Evolutionary conservation across 2,888 invertebrate genomes (phyloP).

Genomic region (Congeria kusceri): DNA sequence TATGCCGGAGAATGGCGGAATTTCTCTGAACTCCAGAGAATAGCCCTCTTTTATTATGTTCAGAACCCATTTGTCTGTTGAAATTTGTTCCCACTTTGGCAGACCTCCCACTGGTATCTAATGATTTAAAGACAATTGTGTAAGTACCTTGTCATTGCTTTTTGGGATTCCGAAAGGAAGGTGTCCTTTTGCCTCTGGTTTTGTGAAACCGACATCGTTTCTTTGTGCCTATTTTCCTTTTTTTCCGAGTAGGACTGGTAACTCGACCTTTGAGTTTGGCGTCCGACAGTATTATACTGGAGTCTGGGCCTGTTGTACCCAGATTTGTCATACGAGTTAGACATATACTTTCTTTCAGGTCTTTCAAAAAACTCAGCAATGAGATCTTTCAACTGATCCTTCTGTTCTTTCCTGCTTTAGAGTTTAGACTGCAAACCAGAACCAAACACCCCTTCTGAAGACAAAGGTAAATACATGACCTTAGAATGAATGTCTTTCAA

Average conservation of each 20-base stretch:
- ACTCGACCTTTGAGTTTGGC: too few relatives aligned
- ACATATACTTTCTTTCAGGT: too few relatives aligned
- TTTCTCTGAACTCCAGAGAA: constrained; percentile 43
- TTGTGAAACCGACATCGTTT: too few relatives aligned
- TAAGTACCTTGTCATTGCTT: constrained; percentile 14
- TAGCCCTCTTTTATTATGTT: constrained; percentile 38
- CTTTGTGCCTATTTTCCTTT: not conserved
- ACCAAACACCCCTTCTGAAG: constrained; percentile 48
- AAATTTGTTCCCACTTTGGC: constrained; percentile 43
- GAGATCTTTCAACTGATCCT: constrained; percentile 32
- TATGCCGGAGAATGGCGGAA: constrained; percentile 35
- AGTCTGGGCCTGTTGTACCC: too few relatives aligned
- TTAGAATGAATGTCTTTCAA: constrained; percentile 17
- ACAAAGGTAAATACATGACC: constrained; percentile 35
- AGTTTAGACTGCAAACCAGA: constrained; percentile 34
- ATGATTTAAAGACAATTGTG: not conserved
- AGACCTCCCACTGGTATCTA: constrained; percentile 56
- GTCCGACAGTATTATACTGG: too few relatives aligned
- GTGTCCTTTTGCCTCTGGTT: not conserved
- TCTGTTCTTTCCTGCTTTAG: constrained; percentile 56
- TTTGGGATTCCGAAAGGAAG: constrained; percentile 17
- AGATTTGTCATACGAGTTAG: too few relatives aligned
- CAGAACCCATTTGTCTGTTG: constrained; percentile 48
- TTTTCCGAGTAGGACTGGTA: too few relatives aligned
- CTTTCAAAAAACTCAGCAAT: constrained; percentile 33